Conservation (phyloP, 2,888 invertebrate species). For the Dinocampus coccinellae region DNA sequence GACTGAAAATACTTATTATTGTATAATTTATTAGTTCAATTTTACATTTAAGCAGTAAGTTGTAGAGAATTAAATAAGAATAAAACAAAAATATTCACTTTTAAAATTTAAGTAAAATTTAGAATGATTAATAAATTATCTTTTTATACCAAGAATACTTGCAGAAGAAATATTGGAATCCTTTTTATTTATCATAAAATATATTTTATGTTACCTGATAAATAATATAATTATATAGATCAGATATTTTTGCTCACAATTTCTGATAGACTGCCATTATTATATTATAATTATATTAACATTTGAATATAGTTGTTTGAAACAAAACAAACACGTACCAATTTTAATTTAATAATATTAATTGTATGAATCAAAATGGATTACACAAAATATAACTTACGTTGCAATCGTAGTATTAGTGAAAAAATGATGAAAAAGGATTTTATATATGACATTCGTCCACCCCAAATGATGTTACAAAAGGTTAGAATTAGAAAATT, state of each 20-base stretch:
- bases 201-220: too few species aligned
- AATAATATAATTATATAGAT: too few species aligned
- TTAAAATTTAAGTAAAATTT: conserved; percentile 53
- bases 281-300: background rate
- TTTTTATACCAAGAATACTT: conserved; percentile 52
- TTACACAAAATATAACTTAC: conserved; percentile 56
- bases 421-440: conserved; percentile 61
- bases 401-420: conserved; percentile 57
- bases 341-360: background rate
- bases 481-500: conserved; percentile 39
- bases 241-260: too few species aligned
- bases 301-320: background rate
- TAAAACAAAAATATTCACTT: background rate
- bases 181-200: too few species aligned
- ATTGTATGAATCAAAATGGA: conserved; percentile 35
- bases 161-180: too few species aligned
- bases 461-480: conserved; percentile 40
- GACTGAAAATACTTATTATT: conserved; percentile 9
- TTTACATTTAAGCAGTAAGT: conserved; percentile 26
- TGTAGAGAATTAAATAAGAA: background rate
- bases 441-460: conserved; percentile 57
- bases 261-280: too few species aligned
- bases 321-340: conserved; percentile 2
- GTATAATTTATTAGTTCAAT: background rate
- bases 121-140: conserved; percentile 54